These are phyloP conservation scores for Palloptera scutellata DNA, from an alignment of 2,888 invertebrate genomes.

Conservation along the genomic window DNA sequence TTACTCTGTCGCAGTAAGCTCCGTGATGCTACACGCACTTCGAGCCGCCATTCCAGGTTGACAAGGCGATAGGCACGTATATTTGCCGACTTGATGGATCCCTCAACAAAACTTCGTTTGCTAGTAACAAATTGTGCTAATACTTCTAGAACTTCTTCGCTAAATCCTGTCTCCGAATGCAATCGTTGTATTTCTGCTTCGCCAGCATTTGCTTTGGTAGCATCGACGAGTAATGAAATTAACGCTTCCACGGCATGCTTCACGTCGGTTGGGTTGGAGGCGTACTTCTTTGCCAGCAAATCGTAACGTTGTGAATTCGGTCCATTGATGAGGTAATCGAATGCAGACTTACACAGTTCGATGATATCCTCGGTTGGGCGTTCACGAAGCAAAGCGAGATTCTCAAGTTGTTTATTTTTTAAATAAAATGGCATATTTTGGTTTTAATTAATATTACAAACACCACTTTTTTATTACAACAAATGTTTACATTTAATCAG, in stretches of 20 bases:
- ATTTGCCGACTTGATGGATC: constrained; percentile 59
- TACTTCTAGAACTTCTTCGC: constrained; percentile 53
- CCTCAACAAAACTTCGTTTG: constrained; percentile 57
- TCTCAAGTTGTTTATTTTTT: constrained; percentile 68
- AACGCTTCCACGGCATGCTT: constrained; percentile 73
- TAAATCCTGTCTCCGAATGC: constrained; percentile 47
- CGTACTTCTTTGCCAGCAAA: constrained; percentile 65
- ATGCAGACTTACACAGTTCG: constrained; percentile 71
- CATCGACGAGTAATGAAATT: constrained; percentile 76
- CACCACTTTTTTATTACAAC: not conserved
- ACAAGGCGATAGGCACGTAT: constrained; percentile 60
- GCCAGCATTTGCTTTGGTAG: constrained; percentile 73
- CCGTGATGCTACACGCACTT: constrained; percentile 71
- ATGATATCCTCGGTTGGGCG: constrained; percentile 69
- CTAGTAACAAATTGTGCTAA: constrained; percentile 59
- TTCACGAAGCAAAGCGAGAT: constrained; percentile 66
- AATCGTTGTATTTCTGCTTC: constrained; percentile 47
- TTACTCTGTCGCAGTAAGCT: constrained; percentile 68
- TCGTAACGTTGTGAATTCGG: constrained; percentile 68
- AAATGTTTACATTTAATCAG: not conserved
- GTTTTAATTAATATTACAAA: not conserved
- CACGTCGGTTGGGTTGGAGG: constrained; percentile 65
- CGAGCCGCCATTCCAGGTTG: constrained; percentile 74
- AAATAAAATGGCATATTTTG: constrained; percentile 55
- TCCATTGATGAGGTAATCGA: constrained; percentile 71